phyloP scores from a whole-genome alignment of 2,797 vertebrate genomes.

The Meriones psammophilus region DNA sequence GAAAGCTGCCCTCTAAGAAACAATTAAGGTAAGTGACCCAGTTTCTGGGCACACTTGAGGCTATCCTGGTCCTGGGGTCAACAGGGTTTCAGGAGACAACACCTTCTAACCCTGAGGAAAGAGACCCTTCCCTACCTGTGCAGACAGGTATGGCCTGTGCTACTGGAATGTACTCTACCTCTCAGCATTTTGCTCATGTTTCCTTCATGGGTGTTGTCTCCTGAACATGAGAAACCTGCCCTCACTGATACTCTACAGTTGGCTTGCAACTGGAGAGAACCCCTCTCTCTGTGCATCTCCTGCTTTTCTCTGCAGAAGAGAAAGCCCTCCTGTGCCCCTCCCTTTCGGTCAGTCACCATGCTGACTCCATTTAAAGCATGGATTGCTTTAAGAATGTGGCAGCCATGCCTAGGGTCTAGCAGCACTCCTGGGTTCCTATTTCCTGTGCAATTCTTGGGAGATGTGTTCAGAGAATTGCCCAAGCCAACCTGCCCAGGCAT shows the following conservation, averaged over 20 bases:
- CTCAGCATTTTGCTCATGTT: fast-evolving
- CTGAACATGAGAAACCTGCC: neutral
- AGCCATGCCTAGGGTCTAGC: fast-evolving
- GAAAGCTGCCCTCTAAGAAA: conserved; percentile 32
- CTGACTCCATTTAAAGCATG: neutral
- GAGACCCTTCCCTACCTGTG: neutral
- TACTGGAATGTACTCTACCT: fast-evolving
- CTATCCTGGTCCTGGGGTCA: neutral
- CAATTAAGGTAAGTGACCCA: neutral
- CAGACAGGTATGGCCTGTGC: neutral
- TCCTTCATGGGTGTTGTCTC: fast-evolving
- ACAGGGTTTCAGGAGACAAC: neutral
- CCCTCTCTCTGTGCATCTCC: fast-evolving
- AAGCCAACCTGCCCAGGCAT: neutral
- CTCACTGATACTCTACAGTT: too few species aligned
- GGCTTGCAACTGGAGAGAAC: neutral
- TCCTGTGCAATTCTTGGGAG: neutral
- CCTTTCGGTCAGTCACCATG: fast-evolving
- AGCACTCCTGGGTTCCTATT: neutral
- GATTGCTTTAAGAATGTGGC: fast-evolving
- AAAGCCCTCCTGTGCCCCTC: neutral
- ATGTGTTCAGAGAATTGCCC: neutral
- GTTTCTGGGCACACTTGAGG: neutral
- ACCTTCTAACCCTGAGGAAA: too few species aligned
- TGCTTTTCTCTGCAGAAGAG: fast-evolving